These are phyloP conservation scores for Drosophila leonis DNA, from an alignment of 2,888 invertebrate genomes.

Conservation along the genomic window DNA sequence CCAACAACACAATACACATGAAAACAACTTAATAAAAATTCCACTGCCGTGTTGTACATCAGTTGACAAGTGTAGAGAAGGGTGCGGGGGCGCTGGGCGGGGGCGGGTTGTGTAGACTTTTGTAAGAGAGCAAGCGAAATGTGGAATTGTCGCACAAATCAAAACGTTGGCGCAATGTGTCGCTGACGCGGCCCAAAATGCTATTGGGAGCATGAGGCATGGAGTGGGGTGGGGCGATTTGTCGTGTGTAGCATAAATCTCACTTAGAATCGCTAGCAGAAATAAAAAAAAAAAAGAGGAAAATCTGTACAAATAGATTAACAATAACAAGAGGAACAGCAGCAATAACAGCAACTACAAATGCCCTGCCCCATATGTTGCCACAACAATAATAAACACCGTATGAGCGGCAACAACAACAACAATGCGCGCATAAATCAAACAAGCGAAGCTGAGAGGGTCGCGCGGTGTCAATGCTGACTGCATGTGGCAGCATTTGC, in stretches of 20 bases:
- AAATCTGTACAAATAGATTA: conserved; percentile 76
- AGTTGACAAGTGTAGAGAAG: conserved; percentile 38
- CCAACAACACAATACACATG: conserved; percentile 67
- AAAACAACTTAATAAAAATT: conserved; percentile 83
- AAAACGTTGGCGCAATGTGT: conserved; percentile 65
- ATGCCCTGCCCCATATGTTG: conserved; percentile 66
- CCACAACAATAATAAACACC: conserved; percentile 73
- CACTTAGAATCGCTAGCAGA: conserved; percentile 56
- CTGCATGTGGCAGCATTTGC: conserved; percentile 73
- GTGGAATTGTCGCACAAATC: conserved; percentile 53
- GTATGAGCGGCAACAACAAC: conserved; percentile 45
- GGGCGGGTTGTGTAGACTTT: too few relatives aligned
- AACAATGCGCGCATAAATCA: conserved; percentile 24
- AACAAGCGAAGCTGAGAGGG: conserved; percentile 30
- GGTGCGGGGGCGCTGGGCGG: too few relatives aligned
- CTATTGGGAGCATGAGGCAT: background rate
- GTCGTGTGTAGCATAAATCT: conserved; percentile 58
- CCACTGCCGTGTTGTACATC: conserved; percentile 77
- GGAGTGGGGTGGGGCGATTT: background rate
- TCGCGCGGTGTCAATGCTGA: conserved; percentile 12
- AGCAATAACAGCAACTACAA: conserved; percentile 58
- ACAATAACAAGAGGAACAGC: conserved; percentile 68
- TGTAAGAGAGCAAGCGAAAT: conserved; percentile 14
- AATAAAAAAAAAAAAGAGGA: conserved; percentile 35
- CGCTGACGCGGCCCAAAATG: conserved; percentile 45